Evolutionary conservation across 2,888 invertebrate genomes (phyloP), one percentile per base, ranked within the genome.

Genomic region (Aromia moschata): DNA sequence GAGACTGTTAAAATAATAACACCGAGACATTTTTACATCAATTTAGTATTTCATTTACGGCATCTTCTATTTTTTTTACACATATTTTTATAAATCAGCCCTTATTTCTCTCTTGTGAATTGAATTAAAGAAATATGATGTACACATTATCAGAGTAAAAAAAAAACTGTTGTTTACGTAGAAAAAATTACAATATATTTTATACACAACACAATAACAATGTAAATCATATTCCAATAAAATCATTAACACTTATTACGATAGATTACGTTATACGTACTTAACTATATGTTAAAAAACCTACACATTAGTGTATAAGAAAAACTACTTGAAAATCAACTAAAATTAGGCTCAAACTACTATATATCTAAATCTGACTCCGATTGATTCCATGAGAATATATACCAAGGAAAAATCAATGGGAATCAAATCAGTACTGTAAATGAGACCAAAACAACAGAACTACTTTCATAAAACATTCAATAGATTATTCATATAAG

Each of bases 41-140:
- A 70, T 60, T 66, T 69, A 62, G 63, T 57, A 56, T 65, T 66
- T 68, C 63, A 62, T 59, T 67, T 67, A 71, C 68, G 65, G 70
- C 65, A 67, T 69, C 65, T 71, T 71, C 70, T 72, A 70, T 72
- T 74, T 75, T 72, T 74, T 75, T 71, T 74, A 76, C 72, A 75
- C 73, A 76, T 53, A 66, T 65, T 70, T 73, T 74, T 74, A 75
- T 77, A 77, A 75, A 77, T 79, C 79, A 79, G 79, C 79, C 79
- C 78, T 79, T 79, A 70, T 76, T 77, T 79, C 79, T 79, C 79
- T 79, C 78, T 71, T 78, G 73, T 77, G 73, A 75, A 77, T 72
- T 70, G 69, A 76, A 74, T 73, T 73, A 75, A 76, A 73, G 76
- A 77, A 77, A 77, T 76, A 77, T 76, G 75, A 78, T 72, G 69